These are phyloP conservation scores for Vidua chalybeata DNA, from an alignment of 2,113 vertebrate genomes.

Conservation along the genomic window DNA sequence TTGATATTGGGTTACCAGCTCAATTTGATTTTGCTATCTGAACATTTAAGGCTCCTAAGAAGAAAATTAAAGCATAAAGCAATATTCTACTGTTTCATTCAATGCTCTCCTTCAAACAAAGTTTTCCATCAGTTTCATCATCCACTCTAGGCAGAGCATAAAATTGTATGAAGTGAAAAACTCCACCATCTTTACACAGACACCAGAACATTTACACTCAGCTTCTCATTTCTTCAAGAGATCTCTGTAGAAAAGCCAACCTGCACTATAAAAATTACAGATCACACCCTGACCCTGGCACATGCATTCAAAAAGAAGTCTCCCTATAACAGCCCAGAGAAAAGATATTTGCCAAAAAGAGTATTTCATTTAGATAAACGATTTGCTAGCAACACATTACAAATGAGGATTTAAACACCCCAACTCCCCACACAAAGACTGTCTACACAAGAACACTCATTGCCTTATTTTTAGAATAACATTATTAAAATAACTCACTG, in stretches of 20 bases:
- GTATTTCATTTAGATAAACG: background rate
- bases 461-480: background rate
- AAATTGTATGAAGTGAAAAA: background rate
- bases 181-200: background rate
- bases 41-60: background rate
- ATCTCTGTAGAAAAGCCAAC: background rate
- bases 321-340: background rate
- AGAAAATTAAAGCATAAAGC: background rate
- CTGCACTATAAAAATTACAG: background rate
- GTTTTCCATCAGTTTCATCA: background rate
- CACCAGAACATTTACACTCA: background rate
- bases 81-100: background rate
- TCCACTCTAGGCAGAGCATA: background rate
- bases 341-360: background rate
- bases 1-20: background rate
- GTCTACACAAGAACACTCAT: background rate
- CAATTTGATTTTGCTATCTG: background rate
- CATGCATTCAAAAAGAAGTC: rapidly evolving
- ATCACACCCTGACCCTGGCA: background rate
- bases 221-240: background rate
- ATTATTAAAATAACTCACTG: background rate
- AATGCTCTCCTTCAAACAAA: background rate
- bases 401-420: background rate
- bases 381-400: rapidly evolving
- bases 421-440: background rate